phyloP scores from a whole-genome alignment of 2,888 invertebrate genomes.

The Drosophila nigricruria region DNA sequence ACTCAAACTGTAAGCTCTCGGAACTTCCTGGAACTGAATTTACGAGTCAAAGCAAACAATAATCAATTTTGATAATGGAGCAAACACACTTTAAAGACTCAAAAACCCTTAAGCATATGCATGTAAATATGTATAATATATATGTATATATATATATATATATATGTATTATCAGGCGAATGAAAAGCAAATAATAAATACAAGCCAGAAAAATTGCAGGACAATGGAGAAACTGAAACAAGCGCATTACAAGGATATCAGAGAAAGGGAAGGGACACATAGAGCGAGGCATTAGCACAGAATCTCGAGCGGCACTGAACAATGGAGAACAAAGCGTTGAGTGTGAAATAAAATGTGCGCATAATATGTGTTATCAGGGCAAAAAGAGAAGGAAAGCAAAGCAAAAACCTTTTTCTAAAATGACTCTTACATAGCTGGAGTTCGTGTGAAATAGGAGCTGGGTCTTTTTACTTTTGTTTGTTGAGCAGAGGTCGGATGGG shows the following conservation, averaged over 20 bases:
- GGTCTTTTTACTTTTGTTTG: slow-evolving; percentile 10
- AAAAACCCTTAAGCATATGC: slow-evolving; percentile 44
- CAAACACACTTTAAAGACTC: not conserved
- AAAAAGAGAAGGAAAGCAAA: slow-evolving; percentile 14
- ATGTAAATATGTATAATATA: slow-evolving; percentile 16
- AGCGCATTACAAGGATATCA: slow-evolving; percentile 78
- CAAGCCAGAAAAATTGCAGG: slow-evolving; percentile 64
- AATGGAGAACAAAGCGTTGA: slow-evolving; percentile 42
- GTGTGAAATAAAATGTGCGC: slow-evolving; percentile 43
- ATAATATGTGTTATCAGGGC: slow-evolving; percentile 53
- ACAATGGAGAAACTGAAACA: slow-evolving; percentile 70
- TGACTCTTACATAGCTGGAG: slow-evolving; percentile 38
- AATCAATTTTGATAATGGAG: slow-evolving; percentile 34
- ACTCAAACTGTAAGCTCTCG: not conserved
- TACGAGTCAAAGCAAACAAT: slow-evolving; percentile 22
- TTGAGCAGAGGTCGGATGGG: slow-evolving; percentile 15
- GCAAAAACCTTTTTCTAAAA: slow-evolving; percentile 27
- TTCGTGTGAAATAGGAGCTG: slow-evolving; percentile 57
- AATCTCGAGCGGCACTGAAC: slow-evolving; percentile 20
- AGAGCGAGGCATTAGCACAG: slow-evolving; percentile 63
- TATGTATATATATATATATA: not conserved
- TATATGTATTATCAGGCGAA: slow-evolving; percentile 61
- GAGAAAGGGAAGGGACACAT: slow-evolving; percentile 3
- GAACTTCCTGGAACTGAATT: not conserved
- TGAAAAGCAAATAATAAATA: slow-evolving; percentile 69